These are phyloP conservation scores for Hyperoplus immaculatus DNA, from an alignment of 2,797 vertebrate species.

Conservation along the genomic window DNA sequence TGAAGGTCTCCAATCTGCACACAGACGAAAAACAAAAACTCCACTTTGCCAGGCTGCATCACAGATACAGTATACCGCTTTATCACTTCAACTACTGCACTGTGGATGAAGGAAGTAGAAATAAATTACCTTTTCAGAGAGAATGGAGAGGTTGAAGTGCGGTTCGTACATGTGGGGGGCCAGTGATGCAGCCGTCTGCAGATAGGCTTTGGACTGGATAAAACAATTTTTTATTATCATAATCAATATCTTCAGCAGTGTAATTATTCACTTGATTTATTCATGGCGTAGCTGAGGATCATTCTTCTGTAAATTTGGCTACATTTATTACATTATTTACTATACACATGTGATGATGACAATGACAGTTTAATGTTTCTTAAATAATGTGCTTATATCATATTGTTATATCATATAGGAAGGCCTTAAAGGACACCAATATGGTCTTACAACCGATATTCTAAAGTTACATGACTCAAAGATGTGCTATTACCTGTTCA, in stretches of 20 bases:
- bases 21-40: constrained; percentile 45
- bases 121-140: constrained; percentile 94
- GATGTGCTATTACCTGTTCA: constrained; percentile 89
- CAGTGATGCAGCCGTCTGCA: constrained; percentile 93
- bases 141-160: constrained; percentile 93
- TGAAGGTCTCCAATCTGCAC: constrained; percentile 95
- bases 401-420: constrained; percentile 5
- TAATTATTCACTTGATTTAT: not conserved
- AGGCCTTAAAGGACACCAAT: not conserved
- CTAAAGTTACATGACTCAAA: constrained; percentile 7
- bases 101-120: not conserved
- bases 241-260: not conserved
- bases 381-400: not conserved
- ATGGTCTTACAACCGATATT: constrained; percentile 21
- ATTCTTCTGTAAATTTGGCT: not conserved
- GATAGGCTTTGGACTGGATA: constrained; percentile 92
- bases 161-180: constrained; percentile 97
- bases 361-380: not conserved
- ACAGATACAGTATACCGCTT: not conserved
- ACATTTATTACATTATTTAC: too few species aligned
- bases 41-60: not conserved
- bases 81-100: not conserved
- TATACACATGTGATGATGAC: constrained; percentile 4
- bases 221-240: constrained; percentile 1
- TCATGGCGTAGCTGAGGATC: not conserved